A percentile compares a stretch with the other conserved stretches of the same genome.
Evolutionary conservation across 2,888 invertebrate species (phyloP).

Genomic region (Andrena marginata): DNA sequence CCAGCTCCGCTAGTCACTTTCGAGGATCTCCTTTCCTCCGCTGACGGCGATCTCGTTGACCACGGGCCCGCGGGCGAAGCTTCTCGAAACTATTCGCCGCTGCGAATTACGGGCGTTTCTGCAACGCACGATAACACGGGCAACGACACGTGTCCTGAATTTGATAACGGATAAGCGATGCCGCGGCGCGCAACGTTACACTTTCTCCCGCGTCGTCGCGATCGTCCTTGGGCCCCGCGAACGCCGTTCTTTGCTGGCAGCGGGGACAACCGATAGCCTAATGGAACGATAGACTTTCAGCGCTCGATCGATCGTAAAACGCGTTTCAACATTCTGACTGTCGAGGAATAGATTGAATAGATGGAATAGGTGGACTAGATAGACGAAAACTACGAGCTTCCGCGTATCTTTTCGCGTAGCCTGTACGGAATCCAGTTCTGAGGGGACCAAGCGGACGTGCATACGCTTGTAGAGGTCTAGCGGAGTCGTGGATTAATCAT

Average conservation of each 20-base stretch:
- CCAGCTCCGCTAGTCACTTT: background rate
- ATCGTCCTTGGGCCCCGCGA: conserved; percentile 62
- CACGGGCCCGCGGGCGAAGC: background rate
- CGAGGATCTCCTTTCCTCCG: background rate
- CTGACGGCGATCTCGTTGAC: no score
- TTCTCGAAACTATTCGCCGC: background rate
- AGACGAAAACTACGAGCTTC: background rate
- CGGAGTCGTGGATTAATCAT: no score
- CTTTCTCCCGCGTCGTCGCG: conserved; percentile 65
- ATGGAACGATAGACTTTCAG: conserved; percentile 20
- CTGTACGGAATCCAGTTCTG: background rate
- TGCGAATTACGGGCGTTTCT: background rate
- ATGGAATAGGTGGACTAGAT: background rate
- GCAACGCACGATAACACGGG: conserved; percentile 7
- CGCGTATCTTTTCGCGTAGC: background rate
- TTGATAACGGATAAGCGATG: conserved; percentile 53
- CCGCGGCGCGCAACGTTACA: conserved; percentile 47
- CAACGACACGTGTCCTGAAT: conserved; percentile 51
- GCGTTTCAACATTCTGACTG: conserved; percentile 4
- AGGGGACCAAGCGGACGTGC: background rate
- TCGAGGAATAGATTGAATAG: background rate
- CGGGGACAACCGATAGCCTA: conserved; percentile 14
- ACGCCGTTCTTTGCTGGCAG: conserved; percentile 2
- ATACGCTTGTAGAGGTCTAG: no score
- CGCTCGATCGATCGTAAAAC: conserved; percentile 23